A percentile compares a stretch with the other conserved stretches of the same genome.
These are phyloP conservation scores for Rhineura floridana DNA, from an alignment of 2,113 vertebrate species.

Conservation along the genomic window DNA sequence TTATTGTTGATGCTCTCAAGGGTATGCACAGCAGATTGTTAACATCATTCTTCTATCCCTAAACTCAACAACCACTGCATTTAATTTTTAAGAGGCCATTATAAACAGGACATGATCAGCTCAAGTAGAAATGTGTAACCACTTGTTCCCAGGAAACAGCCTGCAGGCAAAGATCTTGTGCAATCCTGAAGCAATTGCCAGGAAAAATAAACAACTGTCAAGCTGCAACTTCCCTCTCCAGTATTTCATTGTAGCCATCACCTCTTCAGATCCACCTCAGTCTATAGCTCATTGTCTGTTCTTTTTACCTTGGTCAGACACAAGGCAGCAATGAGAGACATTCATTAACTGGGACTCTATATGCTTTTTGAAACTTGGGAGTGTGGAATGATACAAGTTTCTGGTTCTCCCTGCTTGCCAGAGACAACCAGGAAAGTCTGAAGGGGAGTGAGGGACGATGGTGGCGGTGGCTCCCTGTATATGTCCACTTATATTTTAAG, in stretches of 20 bases:
- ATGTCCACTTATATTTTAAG: neutral
- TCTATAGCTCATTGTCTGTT: neutral
- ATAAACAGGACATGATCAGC: constrained; percentile 30
- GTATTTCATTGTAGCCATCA: neutral
- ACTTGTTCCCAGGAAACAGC: constrained; percentile 20
- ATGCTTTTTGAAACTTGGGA: too few species aligned
- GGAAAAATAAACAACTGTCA: constrained; percentile 19
- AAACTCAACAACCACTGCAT: constrained; percentile 14
- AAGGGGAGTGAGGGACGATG: neutral
- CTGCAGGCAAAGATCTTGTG: constrained; percentile 10
- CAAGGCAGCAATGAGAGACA: neutral
- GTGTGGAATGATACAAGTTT: neutral
- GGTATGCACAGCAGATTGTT: neutral
- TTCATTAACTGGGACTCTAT: neutral
- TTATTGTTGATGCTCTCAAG: neutral
- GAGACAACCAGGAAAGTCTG: neutral
- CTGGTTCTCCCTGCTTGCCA: neutral
- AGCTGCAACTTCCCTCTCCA: neutral
- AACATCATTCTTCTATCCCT: neutral
- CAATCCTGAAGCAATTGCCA: constrained; percentile 20
- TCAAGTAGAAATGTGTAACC: constrained; percentile 12
- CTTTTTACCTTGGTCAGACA: neutral
- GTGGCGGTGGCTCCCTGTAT: neutral
- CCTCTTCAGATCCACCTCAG: neutral
- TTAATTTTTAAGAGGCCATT: constrained; percentile 13